A percentile compares a stretch with the other conserved stretches of the same genome.
Evolutionary conservation across 2,797 vertebrate species (phyloP).

Genomic region (Tenualosa thibaudeaui): DNA sequence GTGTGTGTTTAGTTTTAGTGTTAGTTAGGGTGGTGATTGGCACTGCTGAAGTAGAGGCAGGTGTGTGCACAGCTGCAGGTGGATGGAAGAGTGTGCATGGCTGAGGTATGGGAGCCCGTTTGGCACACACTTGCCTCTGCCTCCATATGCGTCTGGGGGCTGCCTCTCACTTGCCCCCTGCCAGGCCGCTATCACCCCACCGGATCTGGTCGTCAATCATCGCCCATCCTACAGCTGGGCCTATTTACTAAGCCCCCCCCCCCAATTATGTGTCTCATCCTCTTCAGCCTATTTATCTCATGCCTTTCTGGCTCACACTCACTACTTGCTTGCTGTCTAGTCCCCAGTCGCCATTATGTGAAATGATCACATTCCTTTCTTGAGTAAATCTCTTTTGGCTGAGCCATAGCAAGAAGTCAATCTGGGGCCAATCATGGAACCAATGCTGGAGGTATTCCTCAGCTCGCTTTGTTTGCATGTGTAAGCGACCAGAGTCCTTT

Average conservation of each 20-base stretch:
- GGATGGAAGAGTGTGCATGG: not conserved
- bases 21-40: not conserved
- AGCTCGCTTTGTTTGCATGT: not conserved
- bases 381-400: not conserved
- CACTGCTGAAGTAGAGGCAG: not conserved
- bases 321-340: not conserved
- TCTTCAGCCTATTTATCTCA: not conserved
- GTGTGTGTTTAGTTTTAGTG: slow-evolving; percentile 8
- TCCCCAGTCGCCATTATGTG: not conserved
- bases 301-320: not conserved
- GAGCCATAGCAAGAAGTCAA: not conserved
- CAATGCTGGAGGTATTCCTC: not conserved
- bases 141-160: slow-evolving; percentile 15
- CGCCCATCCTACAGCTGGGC: slow-evolving; percentile 1
- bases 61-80: slow-evolving; percentile 29
- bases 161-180: slow-evolving; percentile 36
- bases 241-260: not conserved
- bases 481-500: not conserved
- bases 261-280: not conserved
- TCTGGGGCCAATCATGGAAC: not conserved
- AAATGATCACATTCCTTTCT: not conserved
- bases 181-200: slow-evolving; percentile 37
- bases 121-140: not conserved
- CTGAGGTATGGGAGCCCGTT: not conserved
- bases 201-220: slow-evolving; percentile 15